Conservation (phyloP, 2,113 vertebrate species). For the Rhineura floridana region DNA sequence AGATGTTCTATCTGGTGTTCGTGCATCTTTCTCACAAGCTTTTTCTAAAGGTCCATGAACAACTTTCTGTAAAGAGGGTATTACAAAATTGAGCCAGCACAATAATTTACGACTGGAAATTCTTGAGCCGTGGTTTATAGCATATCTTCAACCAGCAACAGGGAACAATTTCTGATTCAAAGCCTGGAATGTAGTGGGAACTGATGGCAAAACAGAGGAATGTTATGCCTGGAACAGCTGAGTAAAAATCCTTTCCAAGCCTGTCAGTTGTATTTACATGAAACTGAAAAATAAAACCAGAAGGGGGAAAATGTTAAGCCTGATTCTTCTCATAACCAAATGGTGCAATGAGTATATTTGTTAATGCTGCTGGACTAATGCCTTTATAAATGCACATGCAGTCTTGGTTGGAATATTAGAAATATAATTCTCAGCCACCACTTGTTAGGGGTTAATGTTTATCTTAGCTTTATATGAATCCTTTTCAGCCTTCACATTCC, state of each 20-base stretch:
- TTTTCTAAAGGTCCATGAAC: neutral
- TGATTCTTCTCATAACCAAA: neutral
- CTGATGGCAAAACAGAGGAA: slow-evolving; percentile 18
- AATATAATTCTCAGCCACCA: neutral
- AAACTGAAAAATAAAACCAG: neutral
- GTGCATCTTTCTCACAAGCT: neutral
- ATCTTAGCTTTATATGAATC: neutral
- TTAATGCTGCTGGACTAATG: neutral
- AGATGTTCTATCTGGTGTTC: too few species aligned
- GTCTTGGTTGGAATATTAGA: neutral
- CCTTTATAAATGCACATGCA: neutral
- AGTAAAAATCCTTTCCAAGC: neutral
- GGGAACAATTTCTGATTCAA: slow-evolving; percentile 22
- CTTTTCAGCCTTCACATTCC: neutral
- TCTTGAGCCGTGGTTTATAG: neutral
- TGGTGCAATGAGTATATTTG: neutral
- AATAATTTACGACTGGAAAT: slow-evolving; percentile 4
- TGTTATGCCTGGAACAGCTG: slow-evolving; percentile 4
- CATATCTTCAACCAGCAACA: neutral
- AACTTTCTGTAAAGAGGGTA: neutral
- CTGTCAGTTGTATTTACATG: neutral
- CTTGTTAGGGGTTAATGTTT: neutral
- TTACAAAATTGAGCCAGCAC: neutral
- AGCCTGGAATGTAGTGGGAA: slow-evolving; percentile 3
- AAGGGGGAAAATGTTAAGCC: neutral